A percentile compares a stretch with the other conserved stretches of the same genome.
These are phyloP conservation scores for Calonectris borealis DNA, from an alignment of 2,113 vertebrate species.

Conservation along the genomic window DNA sequence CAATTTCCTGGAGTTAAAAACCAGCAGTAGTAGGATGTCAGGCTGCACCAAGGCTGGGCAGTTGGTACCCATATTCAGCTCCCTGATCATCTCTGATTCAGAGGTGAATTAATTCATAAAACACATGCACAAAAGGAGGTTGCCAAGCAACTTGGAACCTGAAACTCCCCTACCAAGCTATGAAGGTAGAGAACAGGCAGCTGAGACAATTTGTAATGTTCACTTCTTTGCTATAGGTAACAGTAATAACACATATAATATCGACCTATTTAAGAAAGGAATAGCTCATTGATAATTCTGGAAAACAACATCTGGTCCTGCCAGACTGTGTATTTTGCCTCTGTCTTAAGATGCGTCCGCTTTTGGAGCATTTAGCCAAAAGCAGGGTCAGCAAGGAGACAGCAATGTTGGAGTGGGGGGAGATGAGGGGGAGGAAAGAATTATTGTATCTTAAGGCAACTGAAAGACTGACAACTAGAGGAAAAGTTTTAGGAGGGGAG, in stretches of 20 bases:
- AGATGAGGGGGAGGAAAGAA: not conserved
- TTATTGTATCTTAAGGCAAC: not conserved
- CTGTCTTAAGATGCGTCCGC: not conserved
- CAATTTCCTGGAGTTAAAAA: not conserved
- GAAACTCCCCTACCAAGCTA: constrained; percentile 20
- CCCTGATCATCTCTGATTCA: constrained; percentile 62
- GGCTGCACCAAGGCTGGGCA: not conserved
- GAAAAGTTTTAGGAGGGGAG: not conserved
- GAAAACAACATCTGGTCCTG: not conserved
- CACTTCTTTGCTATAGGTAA: not conserved
- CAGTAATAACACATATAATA: not conserved
- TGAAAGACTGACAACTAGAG: not conserved
- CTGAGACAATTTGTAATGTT: not conserved
- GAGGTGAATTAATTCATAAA: constrained; percentile 67
- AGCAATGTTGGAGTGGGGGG: not conserved
- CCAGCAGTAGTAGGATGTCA: not conserved
- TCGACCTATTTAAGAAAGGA: not conserved
- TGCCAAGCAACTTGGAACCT: constrained; percentile 74
- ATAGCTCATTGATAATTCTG: not conserved
- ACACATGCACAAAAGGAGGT: constrained; percentile 61
- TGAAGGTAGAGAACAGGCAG: not conserved
- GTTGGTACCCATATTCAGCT: not conserved
- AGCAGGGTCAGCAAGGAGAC: not conserved
- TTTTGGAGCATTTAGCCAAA: not conserved
- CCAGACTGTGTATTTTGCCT: not conserved